phyloP scores from a whole-genome alignment of 1,140 invertebrate species.

The Caenorhabditis latens region DNA sequence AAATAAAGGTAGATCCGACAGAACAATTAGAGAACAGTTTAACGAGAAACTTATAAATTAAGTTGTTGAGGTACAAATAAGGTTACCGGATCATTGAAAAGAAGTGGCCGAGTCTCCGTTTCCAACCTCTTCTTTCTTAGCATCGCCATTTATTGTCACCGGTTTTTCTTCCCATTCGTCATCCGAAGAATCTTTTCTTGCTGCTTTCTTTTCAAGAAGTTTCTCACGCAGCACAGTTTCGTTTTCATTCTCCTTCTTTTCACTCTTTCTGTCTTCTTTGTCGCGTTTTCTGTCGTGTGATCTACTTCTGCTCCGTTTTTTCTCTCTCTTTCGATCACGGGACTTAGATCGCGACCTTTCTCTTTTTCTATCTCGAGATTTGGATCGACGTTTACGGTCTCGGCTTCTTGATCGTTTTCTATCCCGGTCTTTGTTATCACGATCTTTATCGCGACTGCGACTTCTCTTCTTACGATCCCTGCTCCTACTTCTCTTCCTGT shows the following conservation, averaged over 20 bases:
- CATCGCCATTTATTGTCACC: background rate
- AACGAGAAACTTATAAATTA: too few species aligned
- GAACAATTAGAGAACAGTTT: too few species aligned
- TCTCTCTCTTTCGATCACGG: constrained; percentile 45
- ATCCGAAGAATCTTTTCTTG: constrained; percentile 65
- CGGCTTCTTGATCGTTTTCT: constrained; percentile 39
- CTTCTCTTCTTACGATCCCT: constrained; percentile 51
- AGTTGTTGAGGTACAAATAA: too few species aligned
- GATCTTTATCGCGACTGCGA: constrained; percentile 32
- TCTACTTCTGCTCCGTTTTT: constrained; percentile 58
- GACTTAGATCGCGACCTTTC: constrained; percentile 33
- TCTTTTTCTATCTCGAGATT: constrained; percentile 30
- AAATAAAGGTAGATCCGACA: background rate
- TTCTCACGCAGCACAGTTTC: constrained; percentile 71
- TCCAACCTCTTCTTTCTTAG: background rate
- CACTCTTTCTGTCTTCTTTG: constrained; percentile 64
- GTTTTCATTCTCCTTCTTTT: constrained; percentile 65
- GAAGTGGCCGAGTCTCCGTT: background rate
- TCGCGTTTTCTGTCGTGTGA: constrained; percentile 65
- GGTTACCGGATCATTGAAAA: background rate
- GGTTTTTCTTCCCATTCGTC: constrained; percentile 43
- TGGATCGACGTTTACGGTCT: constrained; percentile 46
- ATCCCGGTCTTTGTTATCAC: constrained; percentile 29
- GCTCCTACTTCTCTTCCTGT: constrained; percentile 48
- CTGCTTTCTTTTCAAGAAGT: constrained; percentile 66